Percentiles rank a stretch among this genome's conserved stretches.
Conservation (phyloP, 2,797 vertebrate genomes). For the Pteronotus mesoamericanus region DNA sequence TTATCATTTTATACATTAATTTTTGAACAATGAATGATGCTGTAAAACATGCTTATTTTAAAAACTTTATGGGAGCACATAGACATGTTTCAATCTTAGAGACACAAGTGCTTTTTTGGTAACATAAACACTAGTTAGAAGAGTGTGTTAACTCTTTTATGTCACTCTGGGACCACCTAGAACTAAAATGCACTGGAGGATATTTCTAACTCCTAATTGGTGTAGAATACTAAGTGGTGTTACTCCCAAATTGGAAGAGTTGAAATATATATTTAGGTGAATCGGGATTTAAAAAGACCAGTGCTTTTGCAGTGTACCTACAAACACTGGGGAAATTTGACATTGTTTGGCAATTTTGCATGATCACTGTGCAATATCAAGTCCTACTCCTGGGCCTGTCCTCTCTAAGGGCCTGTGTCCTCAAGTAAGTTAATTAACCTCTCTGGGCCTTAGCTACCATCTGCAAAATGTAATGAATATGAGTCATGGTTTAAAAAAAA, state of each 20-base stretch:
- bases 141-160: background rate
- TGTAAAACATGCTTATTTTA: background rate
- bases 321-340: background rate
- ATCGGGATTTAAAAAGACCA: background rate
- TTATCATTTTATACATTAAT: background rate
- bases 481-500: constrained; percentile 6
- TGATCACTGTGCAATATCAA: too few relatives aligned
- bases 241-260: background rate
- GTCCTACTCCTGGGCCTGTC: background rate
- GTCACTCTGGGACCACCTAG: background rate
- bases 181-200: background rate
- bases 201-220: background rate
- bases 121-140: background rate
- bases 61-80: background rate
- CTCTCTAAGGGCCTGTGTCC: background rate
- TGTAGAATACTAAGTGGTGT: background rate
- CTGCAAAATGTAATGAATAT: background rate
- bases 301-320: background rate
- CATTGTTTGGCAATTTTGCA: background rate
- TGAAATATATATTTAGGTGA: background rate
- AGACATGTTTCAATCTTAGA: background rate
- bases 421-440: background rate
- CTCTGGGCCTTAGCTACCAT: background rate
- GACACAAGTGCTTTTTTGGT: background rate
- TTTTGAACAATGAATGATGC: background rate